Evolutionary conservation across 2,113 vertebrate genomes (phyloP), one percentile per base, ranked within the genome.

Genomic region (Tiliqua scincoides): DNA sequence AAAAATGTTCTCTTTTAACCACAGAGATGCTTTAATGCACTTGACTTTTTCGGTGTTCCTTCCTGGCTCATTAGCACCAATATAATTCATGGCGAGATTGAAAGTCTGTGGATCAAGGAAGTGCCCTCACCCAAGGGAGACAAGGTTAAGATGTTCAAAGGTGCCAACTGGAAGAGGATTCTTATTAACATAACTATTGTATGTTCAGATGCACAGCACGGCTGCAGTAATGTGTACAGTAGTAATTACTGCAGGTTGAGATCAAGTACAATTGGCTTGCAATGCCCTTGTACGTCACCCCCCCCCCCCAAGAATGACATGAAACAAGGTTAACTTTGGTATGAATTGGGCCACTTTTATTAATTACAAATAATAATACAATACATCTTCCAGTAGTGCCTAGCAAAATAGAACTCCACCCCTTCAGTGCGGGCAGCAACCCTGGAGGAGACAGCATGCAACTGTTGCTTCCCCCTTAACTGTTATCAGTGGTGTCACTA

Each of bases 41-140:
- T 89, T 87, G 59, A 3, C 3, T 79, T 85, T 76, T 78, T 82
- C 21, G 92, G 27, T 76, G 62, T 74, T 73, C 4, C 86, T 88
- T 3, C 7, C 43, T 15, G 2, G 1, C 70, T 85, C 32, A 27
- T 83, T 81, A 83, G 9, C 1, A 75, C 25, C 37, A 54, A 54
- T 5, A 1, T 5, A 1, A 59, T 87, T 93, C 6, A 8, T 63
- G 27, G 23, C 15, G 30, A 86, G 17, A 30, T 23, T 40, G 48
- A 63, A 74, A 32, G 30, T 70, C 48, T 21, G n/a, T 59, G 25
- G 52, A 57, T 57, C 27, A 68, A 78, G 74, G 11, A 20, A 65
- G 5, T 48, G 5, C 8, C 40, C 21, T 76, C 59, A 67, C 20
- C 21, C 25, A 8, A 76, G 85, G 1, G 15, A 73, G 82, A 25